Evolutionary conservation across 1,140 invertebrate species (phyloP).

Genomic region (Cyrtorhinus lividipennis): DNA sequence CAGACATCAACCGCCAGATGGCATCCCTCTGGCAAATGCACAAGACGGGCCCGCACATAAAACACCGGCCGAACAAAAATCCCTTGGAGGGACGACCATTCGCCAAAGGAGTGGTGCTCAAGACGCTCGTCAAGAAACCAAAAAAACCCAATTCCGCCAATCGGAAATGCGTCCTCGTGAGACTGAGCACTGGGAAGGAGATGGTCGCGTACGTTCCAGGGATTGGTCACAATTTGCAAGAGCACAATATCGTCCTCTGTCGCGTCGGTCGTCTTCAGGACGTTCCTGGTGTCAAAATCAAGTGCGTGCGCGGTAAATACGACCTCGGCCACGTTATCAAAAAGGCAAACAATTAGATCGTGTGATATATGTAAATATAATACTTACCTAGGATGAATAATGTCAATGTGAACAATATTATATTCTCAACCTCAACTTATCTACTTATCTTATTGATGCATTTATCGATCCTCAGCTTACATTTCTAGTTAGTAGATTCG

Average conservation of each 20-base stretch:
- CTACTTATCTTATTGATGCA: too few relatives aligned
- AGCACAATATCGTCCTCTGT: slow-evolving; percentile 87
- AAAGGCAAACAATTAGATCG: too few relatives aligned
- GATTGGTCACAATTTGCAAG: slow-evolving; percentile 84
- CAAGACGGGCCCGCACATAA: slow-evolving; percentile 23
- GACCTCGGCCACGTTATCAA: slow-evolving; percentile 84
- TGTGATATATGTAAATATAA: too few relatives aligned
- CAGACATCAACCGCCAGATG: slow-evolving; percentile 14
- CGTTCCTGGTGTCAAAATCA: slow-evolving; percentile 86
- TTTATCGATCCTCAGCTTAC: too few relatives aligned
- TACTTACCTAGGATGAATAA: too few relatives aligned
- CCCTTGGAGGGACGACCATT: slow-evolving; percentile 48
- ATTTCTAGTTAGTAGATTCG: too few relatives aligned
- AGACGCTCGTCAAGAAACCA: slow-evolving; percentile 85
- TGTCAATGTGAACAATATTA: too few relatives aligned
- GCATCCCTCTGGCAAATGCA: slow-evolving; percentile 24
- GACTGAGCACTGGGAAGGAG: slow-evolving; percentile 66
- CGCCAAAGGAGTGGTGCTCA: slow-evolving; percentile 76
- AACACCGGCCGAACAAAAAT: slow-evolving; percentile 23
- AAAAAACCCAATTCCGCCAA: slow-evolving; percentile 99
- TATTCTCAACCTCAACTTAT: too few relatives aligned
- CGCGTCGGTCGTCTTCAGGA: slow-evolving; percentile 71
- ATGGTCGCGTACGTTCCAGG: slow-evolving; percentile 91
- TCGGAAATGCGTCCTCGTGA: slow-evolving; percentile 86
- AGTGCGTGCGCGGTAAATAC: slow-evolving; percentile 83